Base-by-base conservation (phyloP, 2,113 vertebrate species). In the Cephalopholis sonnerati region DNA sequence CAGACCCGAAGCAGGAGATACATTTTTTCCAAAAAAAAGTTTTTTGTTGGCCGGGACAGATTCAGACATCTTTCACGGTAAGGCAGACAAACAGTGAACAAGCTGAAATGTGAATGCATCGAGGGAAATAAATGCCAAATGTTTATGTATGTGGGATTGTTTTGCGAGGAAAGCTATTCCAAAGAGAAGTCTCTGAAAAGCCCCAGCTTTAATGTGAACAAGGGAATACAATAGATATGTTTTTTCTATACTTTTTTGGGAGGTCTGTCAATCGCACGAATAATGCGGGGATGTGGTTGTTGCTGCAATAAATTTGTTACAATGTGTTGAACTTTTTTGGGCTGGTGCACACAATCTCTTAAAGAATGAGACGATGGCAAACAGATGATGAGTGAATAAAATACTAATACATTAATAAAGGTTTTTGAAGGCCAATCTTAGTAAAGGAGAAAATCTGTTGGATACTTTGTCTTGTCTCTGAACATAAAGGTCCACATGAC, bases 401-500 rank as follows among this genome's bases (percentile, higher is more conserved):
- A 54, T 25, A 67, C 27, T 39, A 44, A 22, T 44, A 53, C 2
- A 44, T 48, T 46, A 46, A 24, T 18, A 50, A 78, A 58, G 27
- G 12, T 65, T 82, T 25, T 74, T 53, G 5, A 13, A 74, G 18
- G 29, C 50, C 27, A 68, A 27, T 66, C 78, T 78, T 20, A 32
- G 16, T 36, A 69, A 83, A 58, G 2, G 48, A 5, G 32, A 41
- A 74, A 71, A 48, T 36, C 25, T 44, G 41, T 11, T 9, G 41
- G 63, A n/a, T 77, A 18, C 63, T 81, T 58, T 77, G 63, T 77
- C 27, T 76, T 25, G n/a, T 70, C 55, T 84, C 63, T 82, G 54
- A 79, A 84, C 54, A 82, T 82, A 84, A 75, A 88, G 67, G 41
- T 83, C 74, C 48, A 53, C 25, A 61, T 64, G 53, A 81, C 63